Percentiles rank a stretch among this genome's conserved stretches.
Conservation (phyloP, 1,140 invertebrate genomes). For the Cyclina sinensis region DNA sequence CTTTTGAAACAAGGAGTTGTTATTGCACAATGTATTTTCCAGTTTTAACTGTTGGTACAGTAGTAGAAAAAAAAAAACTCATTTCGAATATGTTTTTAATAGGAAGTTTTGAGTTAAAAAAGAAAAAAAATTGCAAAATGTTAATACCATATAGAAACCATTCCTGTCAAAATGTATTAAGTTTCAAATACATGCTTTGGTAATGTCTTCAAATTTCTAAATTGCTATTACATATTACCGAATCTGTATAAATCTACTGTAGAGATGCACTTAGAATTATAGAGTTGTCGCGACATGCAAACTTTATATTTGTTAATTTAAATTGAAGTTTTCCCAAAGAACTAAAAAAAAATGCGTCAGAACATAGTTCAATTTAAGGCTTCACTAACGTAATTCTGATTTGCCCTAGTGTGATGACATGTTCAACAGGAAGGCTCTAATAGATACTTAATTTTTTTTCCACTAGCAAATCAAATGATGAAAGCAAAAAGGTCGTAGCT, state of each 20-base stretch:
- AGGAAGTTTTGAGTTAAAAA: too few relatives aligned
- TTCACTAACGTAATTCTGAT: too few relatives aligned
- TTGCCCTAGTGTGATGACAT: too few relatives aligned
- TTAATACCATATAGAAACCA: neutral
- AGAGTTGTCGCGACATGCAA: neutral
- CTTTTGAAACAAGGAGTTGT: neutral
- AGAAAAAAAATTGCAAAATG: neutral
- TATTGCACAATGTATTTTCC: conserved; percentile 13
- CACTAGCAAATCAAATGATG: too few relatives aligned
- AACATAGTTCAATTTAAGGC: too few relatives aligned
- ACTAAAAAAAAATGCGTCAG: neutral
- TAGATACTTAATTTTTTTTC: too few relatives aligned
- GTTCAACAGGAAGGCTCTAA: too few relatives aligned
- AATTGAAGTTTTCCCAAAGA: neutral
- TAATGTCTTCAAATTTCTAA: neutral
- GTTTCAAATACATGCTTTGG: neutral
- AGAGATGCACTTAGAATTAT: neutral
- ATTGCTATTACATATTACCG: neutral
- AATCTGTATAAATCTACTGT: neutral
- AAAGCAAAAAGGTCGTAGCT: too few relatives aligned
- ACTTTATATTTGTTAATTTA: conserved; percentile 19
- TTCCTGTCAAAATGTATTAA: neutral
- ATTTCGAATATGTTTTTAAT: too few relatives aligned
- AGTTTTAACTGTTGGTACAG: conserved; percentile 49
- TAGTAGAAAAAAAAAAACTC: neutral